Base-by-base conservation (phyloP, 2,797 vertebrate genomes). In the Mionectes olivaceus region DNA sequence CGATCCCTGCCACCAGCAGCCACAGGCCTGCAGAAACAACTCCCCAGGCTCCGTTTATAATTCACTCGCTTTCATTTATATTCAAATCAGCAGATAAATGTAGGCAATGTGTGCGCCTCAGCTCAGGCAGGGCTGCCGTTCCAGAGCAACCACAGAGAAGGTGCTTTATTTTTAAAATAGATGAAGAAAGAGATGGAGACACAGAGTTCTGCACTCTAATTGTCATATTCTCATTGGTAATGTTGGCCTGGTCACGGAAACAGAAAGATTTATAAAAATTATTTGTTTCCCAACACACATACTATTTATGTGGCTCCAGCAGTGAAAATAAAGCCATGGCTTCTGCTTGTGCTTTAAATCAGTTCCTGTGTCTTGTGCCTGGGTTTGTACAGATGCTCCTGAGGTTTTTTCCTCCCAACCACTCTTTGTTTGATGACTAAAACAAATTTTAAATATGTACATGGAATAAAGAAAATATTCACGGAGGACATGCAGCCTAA, bases 81-180 rank as follows among this genome's bases (percentile, higher is more conserved):
- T 94, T 95, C 77, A 95, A 91, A 89, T 95, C 67, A 89, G 89
- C 64, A 89, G 69, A 87, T 90, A 87, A 93, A 87, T 53, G 87
- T 83, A 89, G 94, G 83, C 87, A 91, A 70, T 4, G 80, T 2
- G 0, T 67, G 85, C 7, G 1, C 74, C 67, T 47, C 68, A 43
- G 92, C 83, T 67, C 41, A 84, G 80, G 70, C 76, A 63, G n/a
- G 46, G 86, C 89, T 67, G 83, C 77, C 1, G 4, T 56, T 93
- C 61, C 81, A 49, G 67, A 91, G 25, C 67, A 79, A 78, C 68
- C 76, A 13, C 46, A 8, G 19, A 35, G 80, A 71, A 90, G 68
- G 78, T 80, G 43, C 17, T 87, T 91, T 85, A 83, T 89, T 92
- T 92, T 89, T 68, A 64, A 93, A 92, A 91, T 2, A n/a, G 19